Evolutionary conservation across 2,888 invertebrate species (phyloP).

Genomic region (Elysia crispata): DNA sequence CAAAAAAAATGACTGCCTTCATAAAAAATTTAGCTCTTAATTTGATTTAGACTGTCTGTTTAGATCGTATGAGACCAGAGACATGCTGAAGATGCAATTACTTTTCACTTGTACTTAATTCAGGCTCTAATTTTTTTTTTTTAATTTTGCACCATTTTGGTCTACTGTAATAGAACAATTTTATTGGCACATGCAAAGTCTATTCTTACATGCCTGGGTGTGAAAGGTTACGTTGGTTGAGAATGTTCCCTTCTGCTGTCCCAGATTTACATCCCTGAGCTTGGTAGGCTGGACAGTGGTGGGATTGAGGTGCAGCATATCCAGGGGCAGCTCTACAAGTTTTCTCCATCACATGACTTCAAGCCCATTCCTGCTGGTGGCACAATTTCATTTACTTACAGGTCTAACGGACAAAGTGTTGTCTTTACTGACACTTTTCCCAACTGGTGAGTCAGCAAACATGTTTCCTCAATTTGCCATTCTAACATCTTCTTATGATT

Average conservation of each 20-base stretch:
- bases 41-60: too few relatives aligned
- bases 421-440: slow-evolving; percentile 61
- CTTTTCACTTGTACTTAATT: too few relatives aligned
- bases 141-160: too few relatives aligned
- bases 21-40: too few relatives aligned
- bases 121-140: too few relatives aligned
- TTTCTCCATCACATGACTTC: slow-evolving; percentile 51
- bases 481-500: neutral
- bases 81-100: too few relatives aligned
- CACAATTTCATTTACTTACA: slow-evolving; percentile 48
- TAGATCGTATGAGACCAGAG: too few relatives aligned
- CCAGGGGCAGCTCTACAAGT: slow-evolving; percentile 59
- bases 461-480: neutral
- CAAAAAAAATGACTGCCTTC: too few relatives aligned
- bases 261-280: neutral
- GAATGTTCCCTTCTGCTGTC: neutral
- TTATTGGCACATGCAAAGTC: neutral
- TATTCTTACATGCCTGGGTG: neutral
- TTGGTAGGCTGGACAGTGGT: too few relatives aligned
- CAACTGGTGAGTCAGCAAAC: slow-evolving; percentile 55
- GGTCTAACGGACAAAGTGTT: slow-evolving; percentile 54
- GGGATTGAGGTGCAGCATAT: slow-evolving; percentile 10
- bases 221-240: neutral
- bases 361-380: slow-evolving; percentile 49
- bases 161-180: too few relatives aligned